Evolutionary conservation across 2,797 vertebrate species (phyloP).

Genomic region (Helicolenus hilgendorfi): DNA sequence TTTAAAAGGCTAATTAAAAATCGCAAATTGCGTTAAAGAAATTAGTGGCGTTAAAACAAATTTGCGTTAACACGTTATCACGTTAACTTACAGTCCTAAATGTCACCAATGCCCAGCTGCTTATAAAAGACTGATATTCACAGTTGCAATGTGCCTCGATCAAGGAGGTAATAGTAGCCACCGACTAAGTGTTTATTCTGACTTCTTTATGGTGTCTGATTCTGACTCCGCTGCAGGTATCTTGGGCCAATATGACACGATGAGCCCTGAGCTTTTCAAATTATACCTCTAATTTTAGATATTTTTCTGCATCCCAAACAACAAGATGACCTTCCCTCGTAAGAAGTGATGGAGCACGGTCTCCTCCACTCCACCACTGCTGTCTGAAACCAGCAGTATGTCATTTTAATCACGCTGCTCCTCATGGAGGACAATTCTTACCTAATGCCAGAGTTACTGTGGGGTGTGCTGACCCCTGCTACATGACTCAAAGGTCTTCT

Average conservation of each 20-base stretch:
- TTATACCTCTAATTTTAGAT: background rate
- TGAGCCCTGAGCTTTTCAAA: background rate
- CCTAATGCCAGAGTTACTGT: slow-evolving; percentile 28
- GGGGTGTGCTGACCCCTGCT: slow-evolving; percentile 40
- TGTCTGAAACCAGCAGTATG: slow-evolving; percentile 12
- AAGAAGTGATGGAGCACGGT: background rate
- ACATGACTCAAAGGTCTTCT: slow-evolving; percentile 57
- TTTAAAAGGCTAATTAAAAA: no score
- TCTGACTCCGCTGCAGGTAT: slow-evolving; percentile 6
- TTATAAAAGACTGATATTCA: background rate
- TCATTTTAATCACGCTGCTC: slow-evolving; percentile 49
- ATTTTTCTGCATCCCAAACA: slow-evolving; percentile 6
- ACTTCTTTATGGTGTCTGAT: background rate
- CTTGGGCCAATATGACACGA: background rate
- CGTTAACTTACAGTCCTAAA: no score
- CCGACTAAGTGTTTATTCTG: background rate
- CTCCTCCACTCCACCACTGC: background rate
- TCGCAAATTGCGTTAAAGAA: no score
- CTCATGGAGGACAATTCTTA: slow-evolving; percentile 18
- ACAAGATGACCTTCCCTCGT: slow-evolving; percentile 32
- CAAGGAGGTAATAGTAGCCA: background rate
- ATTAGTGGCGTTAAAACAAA: no score
- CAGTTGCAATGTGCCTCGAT: background rate
- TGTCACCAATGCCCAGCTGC: background rate
- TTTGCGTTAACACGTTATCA: no score